Base-by-base conservation (phyloP, 2,797 vertebrate genomes). In the Danio kyathit region DNA sequence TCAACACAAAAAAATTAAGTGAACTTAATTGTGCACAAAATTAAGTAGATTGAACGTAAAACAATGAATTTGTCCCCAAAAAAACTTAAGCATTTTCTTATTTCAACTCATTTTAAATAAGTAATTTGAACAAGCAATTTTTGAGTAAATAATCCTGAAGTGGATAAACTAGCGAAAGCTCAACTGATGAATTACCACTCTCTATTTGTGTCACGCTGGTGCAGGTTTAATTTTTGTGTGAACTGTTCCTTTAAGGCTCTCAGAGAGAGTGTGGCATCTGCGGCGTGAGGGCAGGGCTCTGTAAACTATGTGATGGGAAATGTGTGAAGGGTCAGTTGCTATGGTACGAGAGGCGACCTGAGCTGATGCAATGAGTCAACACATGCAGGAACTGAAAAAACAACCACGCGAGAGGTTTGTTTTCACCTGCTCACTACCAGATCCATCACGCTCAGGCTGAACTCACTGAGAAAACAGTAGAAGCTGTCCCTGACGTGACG, bases 321-420 rank as follows among this genome's bases (percentile, higher is more conserved):
- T 75, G 60, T 71, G 54, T 77, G 76, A 83, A 85, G 74, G 78
- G 77, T 77, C 74, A 85, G 54, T 78, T 79, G 73, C 59, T 78
- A 72, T 79, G 78, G 54, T 40, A 48, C 41, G 16, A 41, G 11
- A 71, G 44, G 44, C n/a, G 10, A 73, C 54, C 29, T 46, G 54
- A 63, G 51, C 77, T 70, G 72, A 48, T 71, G 72, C 73, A 80
- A 75, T 63, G 71, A 75, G 13, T 76, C 66, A 72, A 64, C 78
- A 51, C 65, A 76, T 11, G 29, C 29, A 71, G 65, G 48, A 76
- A 76, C 60, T 41, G 16, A 76, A 17, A 63, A 76, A 48, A 65
- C 40, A 77, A 16, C 13, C 40, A 44, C 54, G 17, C 14, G 29
- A 44, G 46, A 17, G 43, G 8, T 67, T 63, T 43, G 29, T 51